These are phyloP conservation scores for Paracanthobrama guichenoti DNA, from an alignment of 2,113 vertebrate genomes.

Conservation along the genomic window DNA sequence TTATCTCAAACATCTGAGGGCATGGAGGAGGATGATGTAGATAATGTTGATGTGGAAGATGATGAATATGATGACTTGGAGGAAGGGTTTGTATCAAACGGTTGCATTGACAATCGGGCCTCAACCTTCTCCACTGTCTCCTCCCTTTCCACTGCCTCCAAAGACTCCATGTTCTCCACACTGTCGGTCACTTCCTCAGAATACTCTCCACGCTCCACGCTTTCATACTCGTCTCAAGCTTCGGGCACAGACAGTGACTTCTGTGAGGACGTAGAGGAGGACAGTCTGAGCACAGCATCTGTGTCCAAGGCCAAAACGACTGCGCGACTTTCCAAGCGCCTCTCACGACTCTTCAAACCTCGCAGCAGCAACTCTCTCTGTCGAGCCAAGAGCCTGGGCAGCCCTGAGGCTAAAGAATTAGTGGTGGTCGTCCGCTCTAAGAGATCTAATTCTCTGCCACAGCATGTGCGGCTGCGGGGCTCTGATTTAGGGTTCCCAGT, in stretches of 20 bases:
- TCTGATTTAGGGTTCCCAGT: slow-evolving; percentile 47
- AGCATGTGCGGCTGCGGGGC: slow-evolving; percentile 72
- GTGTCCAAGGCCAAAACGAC: slow-evolving; percentile 60
- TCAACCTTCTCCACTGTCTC: slow-evolving; percentile 79
- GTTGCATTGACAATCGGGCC: slow-evolving; percentile 63
- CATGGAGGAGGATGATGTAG: slow-evolving; percentile 63
- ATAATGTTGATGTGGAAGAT: slow-evolving; percentile 71
- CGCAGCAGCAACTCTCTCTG: slow-evolving; percentile 77
- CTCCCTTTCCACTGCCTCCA: slow-evolving; percentile 75
- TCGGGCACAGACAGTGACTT: slow-evolving; percentile 87
- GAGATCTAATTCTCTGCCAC: slow-evolving; percentile 88
- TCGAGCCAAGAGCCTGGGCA: slow-evolving; percentile 85
- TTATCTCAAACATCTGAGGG: slow-evolving; percentile 46
- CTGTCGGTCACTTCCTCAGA: slow-evolving; percentile 75
- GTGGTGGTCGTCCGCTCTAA: slow-evolving; percentile 73
- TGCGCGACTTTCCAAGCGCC: slow-evolving; percentile 76
- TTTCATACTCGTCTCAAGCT: slow-evolving; percentile 79
- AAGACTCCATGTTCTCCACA: slow-evolving; percentile 84
- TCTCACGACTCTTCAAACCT: slow-evolving; percentile 86
- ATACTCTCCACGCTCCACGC: slow-evolving; percentile 79
- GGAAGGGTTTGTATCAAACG: slow-evolving; percentile 72
- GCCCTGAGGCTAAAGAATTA: slow-evolving; percentile 68
- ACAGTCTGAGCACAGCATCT: slow-evolving; percentile 58
- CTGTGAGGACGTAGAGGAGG: slow-evolving; percentile 86
- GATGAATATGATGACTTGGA: slow-evolving; percentile 60